A percentile compares a stretch with the other conserved stretches of the same genome.
Evolutionary conservation across 1,140 invertebrate genomes (phyloP).

Genomic region (Riptortus pedestris): DNA sequence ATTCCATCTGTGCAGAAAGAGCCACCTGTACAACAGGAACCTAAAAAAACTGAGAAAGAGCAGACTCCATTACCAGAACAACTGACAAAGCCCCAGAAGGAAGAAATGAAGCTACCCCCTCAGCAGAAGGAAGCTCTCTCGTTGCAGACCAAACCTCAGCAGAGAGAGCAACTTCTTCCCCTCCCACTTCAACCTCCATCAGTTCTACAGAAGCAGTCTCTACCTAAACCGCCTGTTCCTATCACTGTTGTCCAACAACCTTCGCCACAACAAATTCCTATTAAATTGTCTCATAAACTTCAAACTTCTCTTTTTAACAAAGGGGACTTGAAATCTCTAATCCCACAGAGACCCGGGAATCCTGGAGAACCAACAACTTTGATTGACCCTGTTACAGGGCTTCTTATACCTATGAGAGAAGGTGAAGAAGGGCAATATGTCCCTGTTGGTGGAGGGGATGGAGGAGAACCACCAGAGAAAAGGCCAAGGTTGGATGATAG

Average conservation of each 20-base stretch:
- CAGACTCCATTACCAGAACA: too few species aligned
- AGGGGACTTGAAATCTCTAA: not conserved
- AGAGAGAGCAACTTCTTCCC: too few species aligned
- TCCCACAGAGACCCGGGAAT: not conserved
- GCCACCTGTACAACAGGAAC: not conserved
- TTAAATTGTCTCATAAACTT: not conserved
- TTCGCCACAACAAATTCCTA: not conserved
- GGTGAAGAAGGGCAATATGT: slow-evolving; percentile 62
- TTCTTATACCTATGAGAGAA: slow-evolving; percentile 57
- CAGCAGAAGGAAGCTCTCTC: too few species aligned
- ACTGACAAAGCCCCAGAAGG: too few species aligned
- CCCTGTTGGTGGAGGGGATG: slow-evolving; percentile 39
- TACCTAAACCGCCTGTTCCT: not conserved
- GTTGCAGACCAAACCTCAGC: too few species aligned
- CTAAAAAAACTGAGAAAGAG: too few species aligned
- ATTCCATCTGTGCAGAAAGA: not conserved
- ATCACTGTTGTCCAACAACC: not conserved
- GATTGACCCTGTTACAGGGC: slow-evolving; percentile 66
- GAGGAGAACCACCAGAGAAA: slow-evolving; percentile 22
- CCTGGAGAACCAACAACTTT: slow-evolving; percentile 47
- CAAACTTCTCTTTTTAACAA: not conserved
- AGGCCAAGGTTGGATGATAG: not conserved
- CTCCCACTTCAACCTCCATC: slow-evolving; percentile 5
- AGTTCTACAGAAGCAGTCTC: not conserved
- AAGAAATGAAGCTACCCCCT: too few species aligned